These are phyloP conservation scores for Calephelis virginiensis DNA, from an alignment of 1,140 invertebrate genomes.

Conservation along the genomic window DNA sequence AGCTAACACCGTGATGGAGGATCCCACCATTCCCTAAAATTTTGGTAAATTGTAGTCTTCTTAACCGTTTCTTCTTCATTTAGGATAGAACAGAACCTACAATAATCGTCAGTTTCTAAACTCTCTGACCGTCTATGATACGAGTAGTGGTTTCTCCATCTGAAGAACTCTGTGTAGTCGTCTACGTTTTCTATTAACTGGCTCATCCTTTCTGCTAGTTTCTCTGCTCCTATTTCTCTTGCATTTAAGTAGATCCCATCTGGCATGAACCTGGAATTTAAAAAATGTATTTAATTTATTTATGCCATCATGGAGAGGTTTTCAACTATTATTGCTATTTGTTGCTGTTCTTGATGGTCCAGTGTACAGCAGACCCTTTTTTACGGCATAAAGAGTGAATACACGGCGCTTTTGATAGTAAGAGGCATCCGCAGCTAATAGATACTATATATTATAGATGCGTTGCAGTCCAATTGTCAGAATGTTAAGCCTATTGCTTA, in stretches of 20 bases:
- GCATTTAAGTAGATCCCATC: slow-evolving; percentile 62
- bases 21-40: slow-evolving; percentile 51
- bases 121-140: slow-evolving; percentile 42
- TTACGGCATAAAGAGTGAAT: too few relatives aligned
- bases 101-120: slow-evolving; percentile 53
- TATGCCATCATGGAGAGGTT: too few relatives aligned
- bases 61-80: slow-evolving; percentile 46
- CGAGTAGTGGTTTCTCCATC: slow-evolving; percentile 58
- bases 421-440: too few relatives aligned
- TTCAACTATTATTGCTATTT: too few relatives aligned
- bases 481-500: too few relatives aligned
- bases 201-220: slow-evolving; percentile 49
- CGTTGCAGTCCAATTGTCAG: too few relatives aligned
- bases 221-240: slow-evolving; percentile 40
- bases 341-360: too few relatives aligned
- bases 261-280: slow-evolving; percentile 58
- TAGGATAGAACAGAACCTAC: slow-evolving; percentile 51
- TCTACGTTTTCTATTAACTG: slow-evolving; percentile 47
- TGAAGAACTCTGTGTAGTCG: slow-evolving; percentile 53
- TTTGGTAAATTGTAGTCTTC: slow-evolving; percentile 35
- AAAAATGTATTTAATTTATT: slow-evolving; percentile 17
- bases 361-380: too few relatives aligned
- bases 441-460: too few relatives aligned
- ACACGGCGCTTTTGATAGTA: too few relatives aligned
- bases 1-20: slow-evolving; percentile 33